Evolutionary conservation across 2,797 vertebrate species (phyloP).

Genomic region (Helarctos malayanus): DNA sequence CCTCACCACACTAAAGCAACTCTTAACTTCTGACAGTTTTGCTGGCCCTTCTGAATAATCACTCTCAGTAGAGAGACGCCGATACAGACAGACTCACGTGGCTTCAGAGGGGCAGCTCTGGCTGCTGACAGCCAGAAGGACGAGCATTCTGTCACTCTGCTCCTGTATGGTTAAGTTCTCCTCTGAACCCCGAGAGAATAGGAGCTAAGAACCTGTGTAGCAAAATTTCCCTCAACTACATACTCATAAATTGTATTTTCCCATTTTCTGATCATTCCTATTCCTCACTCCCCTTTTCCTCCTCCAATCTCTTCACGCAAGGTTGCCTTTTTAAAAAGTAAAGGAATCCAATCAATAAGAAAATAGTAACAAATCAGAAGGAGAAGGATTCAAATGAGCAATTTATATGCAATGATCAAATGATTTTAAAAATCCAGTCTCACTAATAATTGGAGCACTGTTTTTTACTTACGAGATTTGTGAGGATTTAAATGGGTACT

Average conservation of each 20-base stretch:
- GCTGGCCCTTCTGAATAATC: constrained; percentile 25
- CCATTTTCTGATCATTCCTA: neutral
- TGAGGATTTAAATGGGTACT: neutral
- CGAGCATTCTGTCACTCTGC: neutral
- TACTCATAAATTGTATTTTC: neutral
- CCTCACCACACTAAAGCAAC: constrained; percentile 8
- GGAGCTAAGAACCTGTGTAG: neutral
- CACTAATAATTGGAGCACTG: neutral
- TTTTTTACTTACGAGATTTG: neutral
- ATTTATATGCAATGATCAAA: constrained; percentile 17
- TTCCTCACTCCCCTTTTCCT: neutral
- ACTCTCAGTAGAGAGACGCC: neutral
- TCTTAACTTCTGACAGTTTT: constrained; percentile 45
- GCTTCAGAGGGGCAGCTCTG: neutral
- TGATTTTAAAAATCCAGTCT: constrained; percentile 20
- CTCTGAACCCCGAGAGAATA: neutral
- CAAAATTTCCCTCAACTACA: neutral
- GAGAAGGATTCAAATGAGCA: neutral
- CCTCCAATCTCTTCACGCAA: neutral
- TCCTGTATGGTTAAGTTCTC: neutral
- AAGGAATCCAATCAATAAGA: constrained; percentile 22
- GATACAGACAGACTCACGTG: neutral
- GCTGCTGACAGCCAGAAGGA: neutral
- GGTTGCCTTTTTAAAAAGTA: constrained; percentile 27
- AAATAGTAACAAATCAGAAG: neutral